Percentiles rank a stretch among this genome's conserved stretches.
Conservation (phyloP, 2,797 vertebrate genomes). For the Melanotaenia parkinsoni region DNA sequence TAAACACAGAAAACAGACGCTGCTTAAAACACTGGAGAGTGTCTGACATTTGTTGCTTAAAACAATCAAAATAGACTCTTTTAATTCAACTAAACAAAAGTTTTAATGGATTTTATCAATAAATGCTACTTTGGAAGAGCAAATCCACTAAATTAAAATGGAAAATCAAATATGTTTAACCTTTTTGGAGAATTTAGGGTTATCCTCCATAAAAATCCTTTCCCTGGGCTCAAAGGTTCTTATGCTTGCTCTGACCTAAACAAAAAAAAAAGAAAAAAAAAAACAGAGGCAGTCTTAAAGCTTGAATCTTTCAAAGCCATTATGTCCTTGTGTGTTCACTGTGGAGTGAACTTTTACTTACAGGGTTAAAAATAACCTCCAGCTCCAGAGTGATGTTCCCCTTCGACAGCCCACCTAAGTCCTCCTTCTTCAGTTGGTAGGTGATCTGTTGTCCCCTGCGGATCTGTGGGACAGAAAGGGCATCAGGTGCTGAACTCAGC, state of each 20-base stretch:
- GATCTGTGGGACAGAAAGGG: slow-evolving; percentile 83
- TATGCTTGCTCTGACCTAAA: slow-evolving; percentile 90
- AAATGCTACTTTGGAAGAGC: background rate
- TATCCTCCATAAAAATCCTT: slow-evolving; percentile 88
- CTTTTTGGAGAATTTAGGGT: slow-evolving; percentile 97
- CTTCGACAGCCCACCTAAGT: slow-evolving; percentile 89
- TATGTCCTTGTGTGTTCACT: slow-evolving; percentile 24
- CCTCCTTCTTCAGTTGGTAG: slow-evolving; percentile 90
- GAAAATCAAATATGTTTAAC: slow-evolving; percentile 64
- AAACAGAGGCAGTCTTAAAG: slow-evolving; percentile 16
- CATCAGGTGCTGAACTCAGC: slow-evolving; percentile 64
- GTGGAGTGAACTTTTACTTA: slow-evolving; percentile 79
- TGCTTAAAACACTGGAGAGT: background rate
- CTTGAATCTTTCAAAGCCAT: slow-evolving; percentile 27
- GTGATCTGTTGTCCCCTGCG: slow-evolving; percentile 86
- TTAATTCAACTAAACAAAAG: background rate
- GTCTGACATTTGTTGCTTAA: background rate
- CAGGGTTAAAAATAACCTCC: slow-evolving; percentile 95
- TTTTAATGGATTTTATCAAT: background rate
- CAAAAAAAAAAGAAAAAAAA: slow-evolving; percentile 4
- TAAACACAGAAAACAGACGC: background rate
- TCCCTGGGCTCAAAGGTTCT: slow-evolving; percentile 91
- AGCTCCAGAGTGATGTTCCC: slow-evolving; percentile 92
- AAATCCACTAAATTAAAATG: background rate
- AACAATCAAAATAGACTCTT: background rate